These are phyloP conservation scores for Ormyrus nitidulus DNA, from an alignment of 2,888 invertebrate genomes.

Conservation along the genomic window DNA sequence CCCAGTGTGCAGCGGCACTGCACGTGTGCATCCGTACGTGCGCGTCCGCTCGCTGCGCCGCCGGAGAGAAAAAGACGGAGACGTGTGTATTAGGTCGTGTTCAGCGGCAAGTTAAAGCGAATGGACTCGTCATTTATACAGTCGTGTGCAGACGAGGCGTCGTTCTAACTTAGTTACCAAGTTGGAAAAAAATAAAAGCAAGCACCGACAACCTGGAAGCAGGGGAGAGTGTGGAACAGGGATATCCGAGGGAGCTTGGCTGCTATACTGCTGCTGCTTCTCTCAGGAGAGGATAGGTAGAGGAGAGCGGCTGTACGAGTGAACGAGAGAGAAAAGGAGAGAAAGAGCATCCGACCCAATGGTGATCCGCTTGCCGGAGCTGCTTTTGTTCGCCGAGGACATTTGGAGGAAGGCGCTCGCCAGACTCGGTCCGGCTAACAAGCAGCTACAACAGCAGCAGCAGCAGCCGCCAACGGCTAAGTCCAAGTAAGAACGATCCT, in stretches of 20 bases:
- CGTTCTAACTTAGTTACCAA: no score
- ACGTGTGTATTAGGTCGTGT: no score
- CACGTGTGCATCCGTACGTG: not conserved
- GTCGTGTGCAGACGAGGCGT: no score
- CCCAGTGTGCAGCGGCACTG: no score
- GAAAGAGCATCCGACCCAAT: constrained; percentile 56
- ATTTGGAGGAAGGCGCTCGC: constrained; percentile 58
- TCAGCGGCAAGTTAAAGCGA: no score
- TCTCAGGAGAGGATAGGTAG: constrained; percentile 24
- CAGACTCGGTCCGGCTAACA: constrained; percentile 56
- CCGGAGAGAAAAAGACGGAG: not conserved
- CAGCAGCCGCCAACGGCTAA: not conserved
- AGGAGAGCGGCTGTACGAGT: constrained; percentile 32
- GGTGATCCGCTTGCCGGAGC: constrained; percentile 62
- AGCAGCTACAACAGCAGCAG: constrained; percentile 1
- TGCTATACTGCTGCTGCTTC: not conserved
- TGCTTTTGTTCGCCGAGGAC: constrained; percentile 60
- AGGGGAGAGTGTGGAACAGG: not conserved
- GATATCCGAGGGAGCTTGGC: not conserved
- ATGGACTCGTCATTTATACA: no score
- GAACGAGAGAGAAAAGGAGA: constrained; percentile 32
- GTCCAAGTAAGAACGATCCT: constrained; percentile 38
- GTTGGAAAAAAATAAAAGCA: no score
- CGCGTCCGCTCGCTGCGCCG: not conserved
- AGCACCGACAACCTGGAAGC: no score